phyloP scores from a whole-genome alignment of 2,797 vertebrate species.

The Sebastes oblongus region DNA sequence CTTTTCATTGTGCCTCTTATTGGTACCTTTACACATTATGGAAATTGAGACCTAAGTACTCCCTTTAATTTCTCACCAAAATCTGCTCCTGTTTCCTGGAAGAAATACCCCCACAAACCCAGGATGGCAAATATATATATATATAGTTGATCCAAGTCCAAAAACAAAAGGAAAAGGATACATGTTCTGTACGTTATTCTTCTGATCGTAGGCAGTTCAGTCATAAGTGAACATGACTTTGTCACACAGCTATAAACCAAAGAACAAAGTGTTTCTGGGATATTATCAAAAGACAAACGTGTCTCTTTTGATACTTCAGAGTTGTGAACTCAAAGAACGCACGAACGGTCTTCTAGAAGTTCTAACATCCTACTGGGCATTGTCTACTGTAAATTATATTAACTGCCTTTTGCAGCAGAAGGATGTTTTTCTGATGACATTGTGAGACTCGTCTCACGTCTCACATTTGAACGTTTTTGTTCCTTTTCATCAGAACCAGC shows the following conservation, averaged over 20 bases:
- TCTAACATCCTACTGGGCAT: not conserved
- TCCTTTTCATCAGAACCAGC: conserved; percentile 28
- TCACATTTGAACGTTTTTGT: conserved; percentile 25
- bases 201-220: not conserved
- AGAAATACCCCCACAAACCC: too few relatives aligned
- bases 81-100: too few relatives aligned
- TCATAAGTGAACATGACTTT: not conserved
- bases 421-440: conserved; percentile 29
- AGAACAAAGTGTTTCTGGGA: conserved; percentile 18
- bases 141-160: too few relatives aligned
- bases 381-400: conserved; percentile 10
- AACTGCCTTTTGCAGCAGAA: not conserved
- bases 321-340: conserved; percentile 12
- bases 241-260: not conserved
- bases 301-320: not conserved
- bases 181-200: not conserved
- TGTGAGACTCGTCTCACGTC: conserved; percentile 8
- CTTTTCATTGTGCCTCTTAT: too few relatives aligned
- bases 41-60: rapidly evolving
- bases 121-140: not conserved
- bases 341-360: conserved; percentile 9
- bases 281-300: conserved; percentile 12
- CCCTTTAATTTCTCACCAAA: too few relatives aligned
- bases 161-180: not conserved
- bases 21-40: too few relatives aligned